phyloP scores from a whole-genome alignment of 1,140 invertebrate species.

The Cotesia typhae region DNA sequence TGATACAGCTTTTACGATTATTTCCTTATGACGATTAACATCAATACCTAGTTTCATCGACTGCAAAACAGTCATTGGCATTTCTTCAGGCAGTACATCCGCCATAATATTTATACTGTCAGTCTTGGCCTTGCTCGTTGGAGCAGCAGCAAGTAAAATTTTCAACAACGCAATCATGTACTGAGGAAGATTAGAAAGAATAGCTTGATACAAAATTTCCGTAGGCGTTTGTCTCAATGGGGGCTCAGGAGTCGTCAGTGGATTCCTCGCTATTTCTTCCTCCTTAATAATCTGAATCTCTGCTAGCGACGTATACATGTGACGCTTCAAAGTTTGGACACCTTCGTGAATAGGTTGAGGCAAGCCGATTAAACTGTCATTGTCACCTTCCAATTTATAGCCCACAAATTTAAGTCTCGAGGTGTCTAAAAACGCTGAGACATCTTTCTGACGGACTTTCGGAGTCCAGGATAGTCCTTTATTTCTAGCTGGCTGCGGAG shows the following conservation, averaged over 20 bases:
- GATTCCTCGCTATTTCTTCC: conserved; percentile 82
- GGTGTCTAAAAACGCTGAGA: conserved; percentile 90
- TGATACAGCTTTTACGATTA: conserved; percentile 97
- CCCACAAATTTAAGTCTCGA: conserved; percentile 95
- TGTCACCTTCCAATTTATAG: conserved; percentile 85
- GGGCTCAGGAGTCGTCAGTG: conserved; percentile 72
- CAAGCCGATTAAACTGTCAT: conserved; percentile 88
- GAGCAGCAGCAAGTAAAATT: conserved; percentile 95
- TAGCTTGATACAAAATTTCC: conserved; percentile 90
- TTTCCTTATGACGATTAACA: conserved; percentile 98
- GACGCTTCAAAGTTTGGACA: conserved; percentile 86
- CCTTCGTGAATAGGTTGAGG: conserved; percentile 96
- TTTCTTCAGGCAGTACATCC: conserved; percentile 95
- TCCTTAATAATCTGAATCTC: conserved; percentile 87
- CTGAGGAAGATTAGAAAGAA: conserved; percentile 92
- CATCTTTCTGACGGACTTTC: conserved; percentile 94
- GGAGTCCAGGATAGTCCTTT: conserved; percentile 89
- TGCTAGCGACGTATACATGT: conserved; percentile 84
- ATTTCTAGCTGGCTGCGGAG: conserved; percentile 59
- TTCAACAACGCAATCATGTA: conserved; percentile 98
- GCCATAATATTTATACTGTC: conserved; percentile 99
- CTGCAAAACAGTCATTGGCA: conserved; percentile 96
- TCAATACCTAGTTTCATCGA: conserved; percentile 97
- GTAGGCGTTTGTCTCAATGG: conserved; percentile 73
- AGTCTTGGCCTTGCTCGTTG: conserved; percentile 97